Evolutionary conservation across 35 echinoderm and acorn worm species (phyloP).

Genomic region (Ophiothrix spiculata): DNA sequence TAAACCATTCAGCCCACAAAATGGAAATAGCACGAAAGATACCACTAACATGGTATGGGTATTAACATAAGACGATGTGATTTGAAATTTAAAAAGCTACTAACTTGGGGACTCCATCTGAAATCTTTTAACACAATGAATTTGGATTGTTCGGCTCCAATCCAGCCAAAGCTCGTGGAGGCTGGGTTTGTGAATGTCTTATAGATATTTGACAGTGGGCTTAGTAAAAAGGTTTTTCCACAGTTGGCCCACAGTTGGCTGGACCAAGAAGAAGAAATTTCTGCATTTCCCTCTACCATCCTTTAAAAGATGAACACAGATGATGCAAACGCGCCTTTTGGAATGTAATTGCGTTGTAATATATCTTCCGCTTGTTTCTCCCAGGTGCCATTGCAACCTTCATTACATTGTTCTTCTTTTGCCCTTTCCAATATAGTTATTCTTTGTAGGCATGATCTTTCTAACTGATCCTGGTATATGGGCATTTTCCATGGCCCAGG

Average conservation of each 20-base stretch:
- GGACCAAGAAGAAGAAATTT: constrained; percentile 32
- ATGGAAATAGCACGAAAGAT: no score
- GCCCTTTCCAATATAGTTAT: neutral
- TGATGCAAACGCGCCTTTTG: neutral
- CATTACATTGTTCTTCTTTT: neutral
- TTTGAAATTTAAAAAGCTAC: no score
- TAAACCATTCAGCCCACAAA: no score
- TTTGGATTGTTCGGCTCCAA: constrained; percentile 19
- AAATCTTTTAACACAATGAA: constrained; percentile 39
- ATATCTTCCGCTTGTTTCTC: neutral
- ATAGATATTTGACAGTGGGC: constrained; percentile 8
- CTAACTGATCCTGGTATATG: neutral
- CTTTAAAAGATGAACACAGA: neutral
- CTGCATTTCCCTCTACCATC: constrained; percentile 15
- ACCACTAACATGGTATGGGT: no score
- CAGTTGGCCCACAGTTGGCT: constrained; percentile 39
- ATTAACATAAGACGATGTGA: no score
- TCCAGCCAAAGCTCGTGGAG: constrained; percentile 19
- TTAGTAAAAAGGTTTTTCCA: constrained; percentile 42
- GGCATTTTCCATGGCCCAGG: neutral
- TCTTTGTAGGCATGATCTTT: neutral
- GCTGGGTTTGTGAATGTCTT: constrained; percentile 28
- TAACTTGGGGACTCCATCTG: constrained; percentile 23
- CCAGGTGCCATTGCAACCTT: neutral
- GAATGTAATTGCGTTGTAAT: neutral